Conservation (phyloP, 2,888 invertebrate species). For the Xylota sylvarum region DNA sequence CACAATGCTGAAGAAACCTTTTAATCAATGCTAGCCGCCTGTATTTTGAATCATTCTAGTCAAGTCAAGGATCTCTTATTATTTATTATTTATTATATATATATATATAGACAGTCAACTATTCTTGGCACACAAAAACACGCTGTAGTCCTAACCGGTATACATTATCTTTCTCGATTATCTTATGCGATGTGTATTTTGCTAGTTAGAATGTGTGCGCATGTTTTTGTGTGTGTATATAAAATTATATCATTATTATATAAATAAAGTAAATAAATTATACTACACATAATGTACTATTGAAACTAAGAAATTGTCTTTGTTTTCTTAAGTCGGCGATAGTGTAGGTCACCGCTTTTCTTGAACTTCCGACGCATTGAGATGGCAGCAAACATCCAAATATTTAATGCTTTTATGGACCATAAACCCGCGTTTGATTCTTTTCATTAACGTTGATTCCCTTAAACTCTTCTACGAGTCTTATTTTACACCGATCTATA, state of each 20-base stretch:
- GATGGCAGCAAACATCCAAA: too few relatives aligned
- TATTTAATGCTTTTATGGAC: too few relatives aligned
- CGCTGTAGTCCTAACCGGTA: conserved; percentile 20
- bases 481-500: too few relatives aligned
- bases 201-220: conserved; percentile 50
- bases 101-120: conserved; percentile 27
- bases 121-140: conserved; percentile 41
- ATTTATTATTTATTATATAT: conserved; percentile 36
- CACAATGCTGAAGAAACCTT: conserved; percentile 12
- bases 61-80: conserved; percentile 66
- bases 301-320: background rate
- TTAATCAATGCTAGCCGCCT: conserved; percentile 27
- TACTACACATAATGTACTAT: conserved; percentile 32
- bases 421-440: too few relatives aligned
- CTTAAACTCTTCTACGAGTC: too few relatives aligned
- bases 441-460: too few relatives aligned
- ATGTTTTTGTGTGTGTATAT: conserved; percentile 66
- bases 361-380: too few relatives aligned
- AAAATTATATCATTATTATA: conserved; percentile 41
- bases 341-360: too few relatives aligned
- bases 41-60: conserved; percentile 59
- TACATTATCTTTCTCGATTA: conserved; percentile 32
- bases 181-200: conserved; percentile 36
- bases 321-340: background rate
- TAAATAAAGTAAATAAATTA: conserved; percentile 52